phyloP scores from a whole-genome alignment of 92 coral and sea anemone genomes.

The Parazoanthus darwini region DNA sequence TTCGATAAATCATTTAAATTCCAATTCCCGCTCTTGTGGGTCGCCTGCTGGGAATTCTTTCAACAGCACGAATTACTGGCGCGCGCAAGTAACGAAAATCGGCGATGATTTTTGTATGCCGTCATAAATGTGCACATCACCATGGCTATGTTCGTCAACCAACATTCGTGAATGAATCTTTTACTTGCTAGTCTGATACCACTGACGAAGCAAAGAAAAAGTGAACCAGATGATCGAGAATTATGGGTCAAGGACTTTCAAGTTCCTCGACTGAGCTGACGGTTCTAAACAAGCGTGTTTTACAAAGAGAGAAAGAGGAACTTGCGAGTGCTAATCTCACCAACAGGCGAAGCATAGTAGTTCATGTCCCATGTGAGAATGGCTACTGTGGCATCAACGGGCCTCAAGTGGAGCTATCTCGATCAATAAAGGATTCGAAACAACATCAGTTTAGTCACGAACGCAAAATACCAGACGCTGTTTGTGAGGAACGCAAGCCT shows the following conservation, averaged over 20 bases:
- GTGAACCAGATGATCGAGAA: neutral
- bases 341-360: constrained; percentile 12
- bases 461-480: neutral
- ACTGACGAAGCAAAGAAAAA: neutral
- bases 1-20: too few relatives aligned
- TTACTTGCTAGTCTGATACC: neutral
- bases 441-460: neutral
- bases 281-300: constrained; percentile 6
- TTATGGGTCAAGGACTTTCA: constrained; percentile 37
- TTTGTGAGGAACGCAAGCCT: constrained; percentile 26
- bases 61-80: neutral
- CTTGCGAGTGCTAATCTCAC: neutral
- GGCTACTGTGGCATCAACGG: constrained; percentile 16
- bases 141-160: neutral
- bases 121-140: constrained; percentile 21
- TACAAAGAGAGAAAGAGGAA: neutral
- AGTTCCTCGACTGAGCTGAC: constrained; percentile 30
- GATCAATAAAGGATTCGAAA: neutral
- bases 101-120: neutral
- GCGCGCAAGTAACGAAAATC: constrained; percentile 4
- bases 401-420: neutral
- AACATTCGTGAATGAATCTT: neutral
- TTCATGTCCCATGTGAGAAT: constrained; percentile 36
- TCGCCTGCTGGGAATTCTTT: too few relatives aligned
- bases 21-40: too few relatives aligned